Evolutionary conservation across 2,113 vertebrate species (phyloP), one percentile per base, ranked within the genome.

Genomic region (Spheniscus mendiculus): DNA sequence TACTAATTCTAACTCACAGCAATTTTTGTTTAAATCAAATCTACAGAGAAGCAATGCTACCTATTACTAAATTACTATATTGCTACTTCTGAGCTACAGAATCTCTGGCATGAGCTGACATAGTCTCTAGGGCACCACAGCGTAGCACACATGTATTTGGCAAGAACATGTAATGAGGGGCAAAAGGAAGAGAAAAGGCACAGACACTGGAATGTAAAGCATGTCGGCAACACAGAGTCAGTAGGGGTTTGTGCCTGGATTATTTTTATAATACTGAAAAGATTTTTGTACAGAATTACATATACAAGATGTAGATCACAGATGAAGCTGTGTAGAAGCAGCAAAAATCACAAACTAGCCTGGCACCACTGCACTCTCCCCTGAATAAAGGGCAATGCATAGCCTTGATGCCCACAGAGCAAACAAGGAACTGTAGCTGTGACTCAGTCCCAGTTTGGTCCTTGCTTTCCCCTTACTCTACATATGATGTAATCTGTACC

Each of bases 401-500:
- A 72, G 56, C 50, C 10, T 36, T 44, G 52, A 59, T 52, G 27
- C 23, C 30, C 44, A 63, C 12, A 53, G 34, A 73, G 53, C 74
- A 83, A 83, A 87, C 52, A 89, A 87, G 77, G 65, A 88, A 83
- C 59, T 70, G 52, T 2, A 81, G 55, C 50, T 63, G 55, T 89
- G 66, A 95, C 58, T 90, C 89, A 93, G 82, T 16, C 4, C 0
- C 53, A 59, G 32, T 52, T 44, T 14, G 18, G 67, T 66, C 49
- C 38, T 53, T 77, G 58, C 62, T 58, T 73, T 76, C 20, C 63
- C 23, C 59, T 84, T 29, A 47, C 14, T 47, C 42, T 40, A 21
- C 10, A 5, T 6, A 44, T 92, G 95, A 96, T 34, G 69, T 56
- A 70, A 90, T 92, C 73, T 83, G 88, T 97, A 93, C 93, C 93